Evolutionary conservation across 2,888 invertebrate genomes (phyloP).

Genomic region (Pyrocoelia pectoralis): DNA sequence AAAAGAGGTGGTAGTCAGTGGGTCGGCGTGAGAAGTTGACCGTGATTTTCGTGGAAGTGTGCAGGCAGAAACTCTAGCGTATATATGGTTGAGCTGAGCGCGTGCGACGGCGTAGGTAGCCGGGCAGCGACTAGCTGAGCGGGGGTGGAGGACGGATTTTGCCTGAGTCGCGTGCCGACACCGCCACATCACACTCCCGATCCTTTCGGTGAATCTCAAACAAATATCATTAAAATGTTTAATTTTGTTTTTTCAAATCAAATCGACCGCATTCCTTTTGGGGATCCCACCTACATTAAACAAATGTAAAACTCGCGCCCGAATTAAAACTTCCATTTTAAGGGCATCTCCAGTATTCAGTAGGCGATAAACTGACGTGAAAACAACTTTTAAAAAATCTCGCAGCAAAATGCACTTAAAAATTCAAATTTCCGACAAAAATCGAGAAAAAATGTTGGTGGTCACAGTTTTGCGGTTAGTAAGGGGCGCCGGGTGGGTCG

Average conservation of each 20-base stretch:
- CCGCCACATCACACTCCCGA: constrained; percentile 60
- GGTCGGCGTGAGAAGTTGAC: constrained; percentile 26
- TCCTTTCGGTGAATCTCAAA: constrained; percentile 49
- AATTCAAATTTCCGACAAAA: background rate
- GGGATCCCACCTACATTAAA: background rate
- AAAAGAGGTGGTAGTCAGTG: constrained; percentile 23
- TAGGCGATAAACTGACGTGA: no score
- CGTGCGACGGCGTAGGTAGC: constrained; percentile 43
- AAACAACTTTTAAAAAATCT: background rate
- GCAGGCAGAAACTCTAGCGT: constrained; percentile 38
- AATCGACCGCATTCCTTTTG: background rate
- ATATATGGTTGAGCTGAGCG: constrained; percentile 52
- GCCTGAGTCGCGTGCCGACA: constrained; percentile 62
- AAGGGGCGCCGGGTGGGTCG: constrained; percentile 50
- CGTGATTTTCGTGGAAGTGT: constrained; percentile 29
- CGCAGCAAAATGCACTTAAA: background rate
- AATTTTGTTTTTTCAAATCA: constrained; percentile 10
- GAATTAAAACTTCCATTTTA: no score
- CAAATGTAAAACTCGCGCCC: no score
- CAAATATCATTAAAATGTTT: constrained; percentile 2
- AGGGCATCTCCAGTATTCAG: no score
- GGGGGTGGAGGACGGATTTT: constrained; percentile 47
- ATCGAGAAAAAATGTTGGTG: constrained; percentile 47
- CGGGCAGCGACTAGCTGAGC: constrained; percentile 36
- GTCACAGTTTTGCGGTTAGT: constrained; percentile 50